A percentile compares a stretch with the other conserved stretches of the same genome.
These are phyloP conservation scores for Thymelicus acteon DNA, from an alignment of 2,888 invertebrate genomes.

Conservation along the genomic window DNA sequence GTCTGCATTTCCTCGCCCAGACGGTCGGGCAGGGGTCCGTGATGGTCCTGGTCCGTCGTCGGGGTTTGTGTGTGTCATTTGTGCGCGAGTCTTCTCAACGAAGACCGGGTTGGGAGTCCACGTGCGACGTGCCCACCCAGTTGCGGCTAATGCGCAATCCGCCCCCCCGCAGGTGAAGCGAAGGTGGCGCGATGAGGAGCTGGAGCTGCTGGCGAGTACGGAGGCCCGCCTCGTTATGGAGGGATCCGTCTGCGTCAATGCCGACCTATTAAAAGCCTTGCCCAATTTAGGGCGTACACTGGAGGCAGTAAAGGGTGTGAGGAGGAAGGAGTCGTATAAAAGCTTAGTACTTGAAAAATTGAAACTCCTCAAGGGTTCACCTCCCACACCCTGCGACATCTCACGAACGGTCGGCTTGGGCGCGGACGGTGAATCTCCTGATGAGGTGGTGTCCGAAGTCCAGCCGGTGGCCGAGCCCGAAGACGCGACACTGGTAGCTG, in stretches of 20 bases:
- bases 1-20: constrained; percentile 31
- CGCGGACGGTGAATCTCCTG: background rate
- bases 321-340: constrained; percentile 36
- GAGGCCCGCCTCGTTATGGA: constrained; percentile 40
- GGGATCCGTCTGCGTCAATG: constrained; percentile 29
- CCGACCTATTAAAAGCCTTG: constrained; percentile 22
- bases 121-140: constrained; percentile 38
- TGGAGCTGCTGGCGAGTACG: constrained; percentile 38
- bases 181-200: constrained; percentile 42
- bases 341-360: constrained; percentile 7
- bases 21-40: constrained; percentile 21
- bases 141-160: constrained; percentile 39
- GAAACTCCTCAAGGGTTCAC: background rate
- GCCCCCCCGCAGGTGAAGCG: constrained; percentile 41
- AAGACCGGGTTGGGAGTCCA: constrained; percentile 41
- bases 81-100: constrained; percentile 34
- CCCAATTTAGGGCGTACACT: constrained; percentile 38
- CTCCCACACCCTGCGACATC: constrained; percentile 1
- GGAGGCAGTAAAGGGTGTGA: constrained; percentile 41
- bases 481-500: constrained; percentile 24
- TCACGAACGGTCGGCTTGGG: background rate
- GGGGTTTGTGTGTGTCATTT: constrained; percentile 36
- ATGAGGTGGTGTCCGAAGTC: background rate
- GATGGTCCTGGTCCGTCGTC: constrained; percentile 19
- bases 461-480: background rate